A percentile compares a stretch with the other conserved stretches of the same genome.
Conservation (phyloP, 2,888 invertebrate species). For the Hanleya hanleyi region DNA sequence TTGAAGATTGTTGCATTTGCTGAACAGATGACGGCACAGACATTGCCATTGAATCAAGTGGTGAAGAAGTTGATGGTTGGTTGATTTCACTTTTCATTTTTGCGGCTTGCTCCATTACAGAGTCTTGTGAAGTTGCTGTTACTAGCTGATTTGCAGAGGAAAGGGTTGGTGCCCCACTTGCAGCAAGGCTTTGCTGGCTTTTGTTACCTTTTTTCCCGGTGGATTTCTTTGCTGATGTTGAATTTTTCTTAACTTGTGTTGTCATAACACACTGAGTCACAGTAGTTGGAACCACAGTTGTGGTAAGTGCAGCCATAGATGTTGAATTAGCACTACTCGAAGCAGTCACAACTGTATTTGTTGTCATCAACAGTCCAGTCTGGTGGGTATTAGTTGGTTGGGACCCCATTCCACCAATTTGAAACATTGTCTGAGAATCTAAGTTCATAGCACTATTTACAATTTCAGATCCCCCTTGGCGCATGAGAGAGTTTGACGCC, state of each 20-base stretch:
- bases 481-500: no score
- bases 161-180: neutral
- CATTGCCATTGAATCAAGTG: no score
- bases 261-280: conserved; percentile 21
- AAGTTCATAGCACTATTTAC: neutral
- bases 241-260: conserved; percentile 36
- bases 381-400: conserved; percentile 15
- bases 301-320: conserved; percentile 37
- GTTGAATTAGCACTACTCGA: neutral
- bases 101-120: no score
- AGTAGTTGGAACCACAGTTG: conserved; percentile 42
- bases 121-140: no score
- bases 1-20: no score
- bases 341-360: conserved; percentile 23
- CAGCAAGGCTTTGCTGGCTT: neutral
- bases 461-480: no score
- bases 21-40: no score
- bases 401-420: conserved; percentile 14
- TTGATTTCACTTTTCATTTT: no score
- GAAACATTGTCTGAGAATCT: neutral
- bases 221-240: neutral
- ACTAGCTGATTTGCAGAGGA: no score
- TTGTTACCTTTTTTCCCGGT: neutral
- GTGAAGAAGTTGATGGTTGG: no score
- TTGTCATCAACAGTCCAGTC: conserved; percentile 44